These are phyloP conservation scores for Seriola dumerili DNA, from an alignment of 2,113 vertebrate genomes.

Conservation along the genomic window DNA sequence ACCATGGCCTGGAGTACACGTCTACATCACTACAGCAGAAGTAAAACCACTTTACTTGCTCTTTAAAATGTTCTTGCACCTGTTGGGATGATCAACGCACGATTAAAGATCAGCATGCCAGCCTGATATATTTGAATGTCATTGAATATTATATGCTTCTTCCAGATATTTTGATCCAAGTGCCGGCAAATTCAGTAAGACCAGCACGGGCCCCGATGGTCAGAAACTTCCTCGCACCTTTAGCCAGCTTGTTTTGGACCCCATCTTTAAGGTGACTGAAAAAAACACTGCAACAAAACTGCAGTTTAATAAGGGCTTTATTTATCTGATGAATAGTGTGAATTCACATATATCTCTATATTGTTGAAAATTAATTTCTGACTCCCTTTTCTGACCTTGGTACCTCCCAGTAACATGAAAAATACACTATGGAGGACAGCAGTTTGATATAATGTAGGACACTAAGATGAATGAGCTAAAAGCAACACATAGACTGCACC, in stretches of 20 bases:
- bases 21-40: too few relatives aligned
- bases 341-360: background rate
- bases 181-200: conserved; percentile 93
- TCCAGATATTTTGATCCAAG: conserved; percentile 92
- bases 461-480: background rate
- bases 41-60: background rate
- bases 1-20: background rate
- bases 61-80: background rate
- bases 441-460: background rate
- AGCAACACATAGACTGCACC: background rate
- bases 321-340: background rate
- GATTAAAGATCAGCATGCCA: background rate
- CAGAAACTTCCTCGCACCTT: conserved; percentile 94
- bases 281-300: background rate
- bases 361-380: conserved; percentile 12
- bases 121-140: conserved; percentile 4
- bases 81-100: too few relatives aligned
- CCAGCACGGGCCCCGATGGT: conserved; percentile 86
- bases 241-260: conserved; percentile 93
- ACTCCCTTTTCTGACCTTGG: background rate
- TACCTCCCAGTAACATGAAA: background rate
- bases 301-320: background rate
- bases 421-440: background rate
- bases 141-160: conserved; percentile 10
- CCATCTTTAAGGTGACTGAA: conserved; percentile 93